Conservation (phyloP, 2,113 vertebrate species). For the Alethe diademata region DNA sequence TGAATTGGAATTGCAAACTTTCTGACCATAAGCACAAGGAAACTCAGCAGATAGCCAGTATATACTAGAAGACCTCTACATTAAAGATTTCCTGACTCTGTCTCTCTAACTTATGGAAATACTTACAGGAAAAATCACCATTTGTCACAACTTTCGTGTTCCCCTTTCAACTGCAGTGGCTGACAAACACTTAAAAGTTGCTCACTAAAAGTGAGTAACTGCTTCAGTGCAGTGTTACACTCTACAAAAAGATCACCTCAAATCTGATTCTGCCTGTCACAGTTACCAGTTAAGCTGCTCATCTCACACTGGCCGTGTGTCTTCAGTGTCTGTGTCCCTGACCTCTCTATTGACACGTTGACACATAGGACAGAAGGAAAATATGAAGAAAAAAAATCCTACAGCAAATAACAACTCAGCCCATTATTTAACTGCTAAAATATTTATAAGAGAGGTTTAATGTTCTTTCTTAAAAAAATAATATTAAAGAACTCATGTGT, state of each 20-base stretch:
- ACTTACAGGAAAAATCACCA: neutral
- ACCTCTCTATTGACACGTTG: neutral
- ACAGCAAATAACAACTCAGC: constrained; percentile 7
- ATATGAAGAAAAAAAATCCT: neutral
- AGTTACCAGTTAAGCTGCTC: neutral
- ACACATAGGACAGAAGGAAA: constrained; percentile 23
- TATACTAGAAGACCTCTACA: neutral
- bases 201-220: neutral
- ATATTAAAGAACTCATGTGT: constrained; percentile 66
- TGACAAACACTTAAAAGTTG: constrained; percentile 24
- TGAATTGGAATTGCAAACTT: neutral
- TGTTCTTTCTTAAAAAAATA: constrained; percentile 28
- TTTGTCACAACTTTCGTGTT: constrained; percentile 37
- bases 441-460: constrained; percentile 61
- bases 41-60: neutral
- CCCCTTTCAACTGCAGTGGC: constrained; percentile 5
- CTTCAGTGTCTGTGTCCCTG: neutral
- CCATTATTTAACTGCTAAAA: constrained; percentile 55
- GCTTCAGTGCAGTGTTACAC: neutral
- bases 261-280: constrained; percentile 26
- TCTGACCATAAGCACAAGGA: neutral
- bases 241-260: constrained; percentile 25
- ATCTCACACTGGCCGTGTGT: neutral
- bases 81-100: neutral
- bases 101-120: neutral